Evolutionary conservation across 2,888 invertebrate species (phyloP).

Genomic region (Lochmaea capreae): DNA sequence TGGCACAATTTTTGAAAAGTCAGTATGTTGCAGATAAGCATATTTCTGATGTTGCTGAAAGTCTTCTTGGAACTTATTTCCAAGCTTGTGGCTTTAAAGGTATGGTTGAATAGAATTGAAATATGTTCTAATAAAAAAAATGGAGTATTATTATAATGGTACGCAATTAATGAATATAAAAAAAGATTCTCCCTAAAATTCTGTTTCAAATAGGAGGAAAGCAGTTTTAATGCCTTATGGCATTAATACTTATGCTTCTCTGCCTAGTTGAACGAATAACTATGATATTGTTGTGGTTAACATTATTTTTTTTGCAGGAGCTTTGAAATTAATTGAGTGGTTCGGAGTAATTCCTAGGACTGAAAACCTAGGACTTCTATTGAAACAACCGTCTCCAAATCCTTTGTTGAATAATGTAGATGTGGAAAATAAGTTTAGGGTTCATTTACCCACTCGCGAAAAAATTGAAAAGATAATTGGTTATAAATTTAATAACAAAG

Average conservation of each 20-base stretch:
- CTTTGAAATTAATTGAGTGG: constrained; percentile 61
- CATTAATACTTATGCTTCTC: too few relatives aligned
- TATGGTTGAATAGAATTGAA: constrained; percentile 39
- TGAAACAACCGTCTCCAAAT: constrained; percentile 58
- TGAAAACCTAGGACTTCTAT: constrained; percentile 55
- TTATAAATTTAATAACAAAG: constrained; percentile 84
- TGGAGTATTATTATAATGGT: too few relatives aligned
- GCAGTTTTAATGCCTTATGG: too few relatives aligned
- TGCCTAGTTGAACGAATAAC: too few relatives aligned
- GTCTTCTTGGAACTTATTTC: constrained; percentile 84
- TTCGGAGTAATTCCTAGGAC: constrained; percentile 66
- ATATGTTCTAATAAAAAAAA: too few relatives aligned
- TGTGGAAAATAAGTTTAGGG: constrained; percentile 65
- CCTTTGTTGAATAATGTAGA: constrained; percentile 62
- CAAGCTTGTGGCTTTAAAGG: constrained; percentile 65
- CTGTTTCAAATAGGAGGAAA: too few relatives aligned
- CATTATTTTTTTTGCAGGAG: constrained; percentile 46
- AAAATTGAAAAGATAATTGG: constrained; percentile 62
- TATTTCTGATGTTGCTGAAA: constrained; percentile 87
- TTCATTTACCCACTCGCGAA: constrained; percentile 55
- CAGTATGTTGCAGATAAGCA: constrained; percentile 73
- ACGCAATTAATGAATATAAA: too few relatives aligned
- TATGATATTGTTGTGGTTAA: too few relatives aligned
- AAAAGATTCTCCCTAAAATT: too few relatives aligned
- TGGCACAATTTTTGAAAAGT: constrained; percentile 65